These are phyloP conservation scores for Drosophila crucigera DNA, from an alignment of 2,888 invertebrate species.

Conservation along the genomic window DNA sequence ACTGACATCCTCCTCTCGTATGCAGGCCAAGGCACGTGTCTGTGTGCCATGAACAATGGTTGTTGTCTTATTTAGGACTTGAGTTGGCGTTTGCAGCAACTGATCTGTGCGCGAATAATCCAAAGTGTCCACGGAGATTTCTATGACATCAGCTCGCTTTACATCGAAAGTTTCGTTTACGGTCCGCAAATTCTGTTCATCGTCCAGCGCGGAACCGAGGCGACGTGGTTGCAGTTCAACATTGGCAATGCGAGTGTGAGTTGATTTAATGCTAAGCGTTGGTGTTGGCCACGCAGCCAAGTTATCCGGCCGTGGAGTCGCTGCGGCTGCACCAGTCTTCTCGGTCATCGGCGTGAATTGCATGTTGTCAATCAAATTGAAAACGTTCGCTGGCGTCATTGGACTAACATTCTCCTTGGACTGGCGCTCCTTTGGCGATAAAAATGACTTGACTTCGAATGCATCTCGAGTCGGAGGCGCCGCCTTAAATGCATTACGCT, in stretches of 20 bases:
- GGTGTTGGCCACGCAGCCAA: conserved; percentile 83
- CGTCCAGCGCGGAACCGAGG: conserved; percentile 61
- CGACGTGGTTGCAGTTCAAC: conserved; percentile 76
- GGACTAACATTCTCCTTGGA: conserved; percentile 86
- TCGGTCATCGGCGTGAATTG: conserved; percentile 83
- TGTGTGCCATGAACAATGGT: conserved; percentile 68
- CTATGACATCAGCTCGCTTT: conserved; percentile 59
- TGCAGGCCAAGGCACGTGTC: conserved; percentile 76
- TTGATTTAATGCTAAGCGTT: conserved; percentile 9
- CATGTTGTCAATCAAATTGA: conserved; percentile 82
- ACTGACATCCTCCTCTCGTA: conserved; percentile 80
- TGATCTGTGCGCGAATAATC: conserved; percentile 56
- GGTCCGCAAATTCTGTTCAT: conserved; percentile 36
- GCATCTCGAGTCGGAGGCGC: background rate
- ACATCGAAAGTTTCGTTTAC: conserved; percentile 83
- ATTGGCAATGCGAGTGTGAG: conserved; percentile 6
- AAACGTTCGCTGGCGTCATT: conserved; percentile 82
- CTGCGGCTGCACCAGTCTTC: conserved; percentile 17
- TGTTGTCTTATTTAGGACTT: conserved; percentile 76
- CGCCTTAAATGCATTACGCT: conserved; percentile 65
- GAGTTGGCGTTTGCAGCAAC: conserved; percentile 36
- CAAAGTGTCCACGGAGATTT: conserved; percentile 64
- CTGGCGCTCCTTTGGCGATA: conserved; percentile 44
- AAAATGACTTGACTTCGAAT: background rate
- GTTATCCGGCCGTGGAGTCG: conserved; percentile 65